Percentiles rank a stretch among this genome's conserved stretches.
Conservation (phyloP, 2,113 vertebrate genomes). For the Albula goreensis region DNA sequence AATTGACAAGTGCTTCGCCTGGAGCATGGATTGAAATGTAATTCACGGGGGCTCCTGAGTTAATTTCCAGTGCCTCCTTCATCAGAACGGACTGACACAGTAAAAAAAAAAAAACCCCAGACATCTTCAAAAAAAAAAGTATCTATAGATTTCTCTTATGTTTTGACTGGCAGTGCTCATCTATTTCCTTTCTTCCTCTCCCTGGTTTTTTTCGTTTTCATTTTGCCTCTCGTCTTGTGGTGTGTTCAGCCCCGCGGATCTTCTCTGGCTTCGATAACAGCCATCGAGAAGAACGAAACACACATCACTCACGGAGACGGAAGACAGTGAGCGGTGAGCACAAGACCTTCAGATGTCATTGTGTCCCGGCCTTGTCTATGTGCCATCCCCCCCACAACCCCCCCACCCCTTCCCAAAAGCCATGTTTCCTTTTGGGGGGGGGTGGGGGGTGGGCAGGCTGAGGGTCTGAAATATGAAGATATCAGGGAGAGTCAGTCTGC, state of each 20-base stretch:
- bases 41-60: conserved; percentile 75
- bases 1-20: conserved; percentile 83
- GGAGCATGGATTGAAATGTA: conserved; percentile 77
- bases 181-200: not conserved
- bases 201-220: conserved; percentile 36
- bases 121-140: conserved; percentile 52
- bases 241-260: conserved; percentile 38
- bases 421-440: conserved; percentile 75
- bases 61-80: conserved; percentile 82
- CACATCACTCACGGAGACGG: conserved; percentile 72
- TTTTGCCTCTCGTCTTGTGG: conserved; percentile 20
- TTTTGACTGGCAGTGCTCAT: conserved; percentile 54
- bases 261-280: conserved; percentile 65
- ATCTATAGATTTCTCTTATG: conserved; percentile 63
- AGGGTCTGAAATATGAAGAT: conserved; percentile 80
- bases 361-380: conserved; percentile 70
- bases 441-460: conserved; percentile 62
- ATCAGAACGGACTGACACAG: conserved; percentile 69
- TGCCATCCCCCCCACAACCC: conserved; percentile 49
- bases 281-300: conserved; percentile 56
- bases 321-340: conserved; percentile 64
- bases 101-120: conserved; percentile 63
- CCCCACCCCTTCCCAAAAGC: conserved; percentile 53
- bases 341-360: conserved; percentile 84
- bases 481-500: conserved; percentile 77